Evolutionary conservation across 2,113 vertebrate species (phyloP).

Genomic region (Gobiocypris rarus): DNA sequence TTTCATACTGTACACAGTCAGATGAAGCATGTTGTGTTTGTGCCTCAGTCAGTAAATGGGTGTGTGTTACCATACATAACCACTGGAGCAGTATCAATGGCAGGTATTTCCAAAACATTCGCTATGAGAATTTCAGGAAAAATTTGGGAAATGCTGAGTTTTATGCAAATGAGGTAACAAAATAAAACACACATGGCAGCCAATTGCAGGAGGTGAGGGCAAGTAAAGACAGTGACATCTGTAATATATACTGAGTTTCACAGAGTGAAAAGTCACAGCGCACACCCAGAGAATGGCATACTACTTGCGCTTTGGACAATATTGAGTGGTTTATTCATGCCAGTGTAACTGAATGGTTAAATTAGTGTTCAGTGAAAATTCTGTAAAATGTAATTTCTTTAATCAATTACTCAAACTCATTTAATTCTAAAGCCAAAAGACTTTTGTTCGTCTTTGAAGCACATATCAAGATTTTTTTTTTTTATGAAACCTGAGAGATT

Average conservation of each 20-base stretch:
- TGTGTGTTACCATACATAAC: background rate
- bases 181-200: no score
- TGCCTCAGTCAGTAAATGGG: background rate
- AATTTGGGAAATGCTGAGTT: background rate
- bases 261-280: background rate
- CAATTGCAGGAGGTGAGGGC: background rate
- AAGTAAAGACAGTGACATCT: background rate
- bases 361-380: no score
- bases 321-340: background rate
- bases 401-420: no score
- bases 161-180: background rate
- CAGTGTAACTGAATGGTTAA: background rate
- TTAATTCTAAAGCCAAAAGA: no score
- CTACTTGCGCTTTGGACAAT: background rate
- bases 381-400: no score
- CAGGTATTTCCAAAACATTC: background rate
- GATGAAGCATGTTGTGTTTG: background rate
- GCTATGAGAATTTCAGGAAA: background rate
- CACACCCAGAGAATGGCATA: background rate
- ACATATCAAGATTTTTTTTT: background rate
- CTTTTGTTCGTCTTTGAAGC: no score
- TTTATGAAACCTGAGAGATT: background rate
- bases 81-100: background rate
- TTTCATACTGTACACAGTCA: constrained; percentile 2
- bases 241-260: background rate